phyloP scores from a whole-genome alignment of 1,140 invertebrate genomes.

The Magallana gigas region DNA sequence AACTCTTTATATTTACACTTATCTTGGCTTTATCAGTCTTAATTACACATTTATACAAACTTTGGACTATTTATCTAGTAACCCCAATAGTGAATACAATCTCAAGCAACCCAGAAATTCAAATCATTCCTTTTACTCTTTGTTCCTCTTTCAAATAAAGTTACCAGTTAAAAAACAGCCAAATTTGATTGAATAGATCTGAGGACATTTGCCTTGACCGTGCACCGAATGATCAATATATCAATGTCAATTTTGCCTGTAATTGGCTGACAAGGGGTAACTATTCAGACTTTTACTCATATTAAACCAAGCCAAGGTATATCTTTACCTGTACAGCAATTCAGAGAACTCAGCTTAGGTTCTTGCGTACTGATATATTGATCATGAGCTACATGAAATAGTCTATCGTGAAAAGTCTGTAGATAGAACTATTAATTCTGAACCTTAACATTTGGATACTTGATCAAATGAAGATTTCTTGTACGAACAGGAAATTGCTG shows the following conservation, averaged over 20 bases:
- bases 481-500: conserved; percentile 18
- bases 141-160: neutral
- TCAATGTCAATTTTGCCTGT: neutral
- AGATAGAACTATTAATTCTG: neutral
- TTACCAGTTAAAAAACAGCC: neutral
- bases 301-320: neutral
- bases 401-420: neutral
- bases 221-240: neutral
- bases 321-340: neutral
- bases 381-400: neutral
- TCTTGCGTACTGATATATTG: neutral
- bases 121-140: conserved; percentile 27
- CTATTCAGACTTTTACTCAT: conserved; percentile 6
- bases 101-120: conserved; percentile 26
- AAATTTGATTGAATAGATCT: neutral
- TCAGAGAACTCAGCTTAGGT: neutral
- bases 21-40: neutral
- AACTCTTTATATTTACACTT: conserved; percentile 1
- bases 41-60: neutral
- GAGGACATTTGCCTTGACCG: conserved; percentile 1
- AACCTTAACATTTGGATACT: neutral
- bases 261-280: neutral
- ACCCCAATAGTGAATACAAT: neutral
- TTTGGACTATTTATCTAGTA: conserved; percentile 14
- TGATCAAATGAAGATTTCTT: conserved; percentile 16